phyloP scores from a whole-genome alignment of 2,113 vertebrate genomes.

The Copsychus sechellarum region DNA sequence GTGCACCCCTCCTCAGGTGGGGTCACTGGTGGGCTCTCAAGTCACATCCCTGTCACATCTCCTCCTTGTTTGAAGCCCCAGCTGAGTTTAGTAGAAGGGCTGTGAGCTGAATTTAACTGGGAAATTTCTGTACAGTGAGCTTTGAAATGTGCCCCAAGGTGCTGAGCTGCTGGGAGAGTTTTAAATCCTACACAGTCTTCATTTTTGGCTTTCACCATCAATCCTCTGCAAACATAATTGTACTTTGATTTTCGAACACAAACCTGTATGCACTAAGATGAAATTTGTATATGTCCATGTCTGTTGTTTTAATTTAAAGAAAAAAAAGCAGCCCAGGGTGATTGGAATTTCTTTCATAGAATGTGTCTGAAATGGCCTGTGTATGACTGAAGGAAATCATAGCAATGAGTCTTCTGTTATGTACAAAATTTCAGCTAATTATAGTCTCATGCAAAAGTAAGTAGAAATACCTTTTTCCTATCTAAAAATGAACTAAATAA shows the following conservation, averaged over 20 bases:
- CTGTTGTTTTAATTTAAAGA: conserved; percentile 25
- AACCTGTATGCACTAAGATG: neutral
- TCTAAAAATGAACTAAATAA: neutral
- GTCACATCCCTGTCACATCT: neutral
- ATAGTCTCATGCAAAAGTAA: neutral
- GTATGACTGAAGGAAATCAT: neutral
- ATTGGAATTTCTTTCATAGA: neutral
- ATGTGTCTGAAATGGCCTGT: neutral
- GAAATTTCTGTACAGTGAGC: neutral
- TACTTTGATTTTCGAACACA: neutral
- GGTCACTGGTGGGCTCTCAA: neutral
- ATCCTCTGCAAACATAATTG: conserved; percentile 5
- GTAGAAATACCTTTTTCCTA: neutral
- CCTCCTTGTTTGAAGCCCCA: neutral
- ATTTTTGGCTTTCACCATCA: neutral
- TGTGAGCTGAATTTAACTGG: neutral
- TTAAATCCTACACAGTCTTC: conserved; percentile 7
- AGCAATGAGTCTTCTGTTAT: neutral
- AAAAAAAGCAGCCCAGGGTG: neutral
- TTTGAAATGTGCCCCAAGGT: neutral
- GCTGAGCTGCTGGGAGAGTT: neutral
- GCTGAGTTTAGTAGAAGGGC: neutral
- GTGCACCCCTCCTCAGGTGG: neutral
- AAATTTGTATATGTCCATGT: conserved; percentile 18
- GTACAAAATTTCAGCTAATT: neutral